Evolutionary conservation across 2,797 vertebrate species (phyloP), one percentile per base, ranked within the genome.

Genomic region (Scarus forsteni): DNA sequence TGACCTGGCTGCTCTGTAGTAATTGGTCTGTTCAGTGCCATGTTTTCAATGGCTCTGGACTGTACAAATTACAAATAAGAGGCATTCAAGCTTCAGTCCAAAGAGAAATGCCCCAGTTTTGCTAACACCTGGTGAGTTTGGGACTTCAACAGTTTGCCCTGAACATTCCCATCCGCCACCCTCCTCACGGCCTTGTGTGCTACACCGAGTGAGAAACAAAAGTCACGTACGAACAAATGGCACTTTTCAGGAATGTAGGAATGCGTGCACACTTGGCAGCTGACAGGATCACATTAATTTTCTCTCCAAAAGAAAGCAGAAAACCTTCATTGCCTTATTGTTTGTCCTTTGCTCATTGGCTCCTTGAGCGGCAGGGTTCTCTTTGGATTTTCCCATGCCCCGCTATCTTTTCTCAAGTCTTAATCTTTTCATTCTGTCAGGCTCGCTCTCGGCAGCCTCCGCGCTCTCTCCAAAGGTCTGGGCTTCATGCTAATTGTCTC

Each of bases 401-500:
- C 60, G 76, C 90, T 92, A 94, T 93, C 92, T 94, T 92, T 93
- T 94, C 89, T 94, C 85, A 86, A 88, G 89, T 91, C 88, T 88
- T 91, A 89, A 90, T 92, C 92, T 94, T 94, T 94, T 95, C 94
- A 94, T 91, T 89, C 88, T 85, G 89, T 91, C 92, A 89, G 85
- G 83, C 81, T 74, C 44, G 68, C 83, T 89, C 89, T 91, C 87
- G 58, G 89, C 84, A 87, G 88, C 87, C 89, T 91, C 87, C 45
- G 76, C 86, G 45, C 90, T 44, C 18, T 83, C 87, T 93, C 91
- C 88, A 93, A 93, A 91, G 92, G 85, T 92, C 91, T 88, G 91
- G 91, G 88, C 92, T 94, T 95, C 94, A 94, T 94, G 94, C 93
- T 94, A 92, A 95, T 94, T 93, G 92, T 94, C 83, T 57, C 89